Evolutionary conservation across 2,113 vertebrate genomes (phyloP).

Genomic region (Zingel zingel): DNA sequence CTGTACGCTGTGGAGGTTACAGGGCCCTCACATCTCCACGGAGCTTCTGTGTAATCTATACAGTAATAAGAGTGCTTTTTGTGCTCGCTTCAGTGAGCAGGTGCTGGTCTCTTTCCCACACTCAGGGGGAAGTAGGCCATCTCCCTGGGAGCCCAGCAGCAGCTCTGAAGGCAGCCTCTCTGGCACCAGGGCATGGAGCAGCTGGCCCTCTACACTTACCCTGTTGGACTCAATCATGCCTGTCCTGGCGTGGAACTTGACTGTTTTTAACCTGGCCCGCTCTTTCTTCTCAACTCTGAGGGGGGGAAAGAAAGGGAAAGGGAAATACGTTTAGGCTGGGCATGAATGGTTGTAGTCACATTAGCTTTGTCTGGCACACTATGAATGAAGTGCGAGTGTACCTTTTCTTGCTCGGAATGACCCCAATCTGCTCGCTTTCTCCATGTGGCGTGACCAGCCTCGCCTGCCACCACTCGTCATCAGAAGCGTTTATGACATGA

Average conservation of each 20-base stretch:
- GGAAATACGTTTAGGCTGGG: neutral
- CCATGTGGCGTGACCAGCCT: constrained; percentile 96
- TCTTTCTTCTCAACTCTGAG: constrained; percentile 95
- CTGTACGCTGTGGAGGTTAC: constrained; percentile 33
- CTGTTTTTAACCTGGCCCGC: constrained; percentile 97
- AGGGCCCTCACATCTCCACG: constrained; percentile 28
- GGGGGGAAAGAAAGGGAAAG: neutral
- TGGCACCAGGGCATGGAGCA: constrained; percentile 64
- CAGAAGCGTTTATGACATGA: constrained; percentile 97
- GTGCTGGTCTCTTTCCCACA: constrained; percentile 73
- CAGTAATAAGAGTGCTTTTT: constrained; percentile 69
- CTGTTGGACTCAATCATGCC: constrained; percentile 98
- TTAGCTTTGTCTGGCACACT: neutral
- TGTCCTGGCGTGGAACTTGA: constrained; percentile 98
- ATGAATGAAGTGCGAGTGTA: constrained; percentile 55
- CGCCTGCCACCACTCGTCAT: constrained; percentile 99
- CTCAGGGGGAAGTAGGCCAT: constrained; percentile 75
- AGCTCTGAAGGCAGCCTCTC: constrained; percentile 65
- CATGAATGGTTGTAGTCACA: neutral
- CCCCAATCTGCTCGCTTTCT: constrained; percentile 98
- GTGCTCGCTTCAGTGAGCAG: constrained; percentile 66
- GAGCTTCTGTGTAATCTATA: constrained; percentile 67
- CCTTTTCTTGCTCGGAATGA: constrained; percentile 99
- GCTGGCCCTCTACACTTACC: constrained; percentile 88
- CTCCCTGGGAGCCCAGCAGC: constrained; percentile 72